A percentile compares a stretch with the other conserved stretches of the same genome.
phyloP scores from a whole-genome alignment of 1,140 invertebrate genomes.

The Pemphigus obesinymphae region DNA sequence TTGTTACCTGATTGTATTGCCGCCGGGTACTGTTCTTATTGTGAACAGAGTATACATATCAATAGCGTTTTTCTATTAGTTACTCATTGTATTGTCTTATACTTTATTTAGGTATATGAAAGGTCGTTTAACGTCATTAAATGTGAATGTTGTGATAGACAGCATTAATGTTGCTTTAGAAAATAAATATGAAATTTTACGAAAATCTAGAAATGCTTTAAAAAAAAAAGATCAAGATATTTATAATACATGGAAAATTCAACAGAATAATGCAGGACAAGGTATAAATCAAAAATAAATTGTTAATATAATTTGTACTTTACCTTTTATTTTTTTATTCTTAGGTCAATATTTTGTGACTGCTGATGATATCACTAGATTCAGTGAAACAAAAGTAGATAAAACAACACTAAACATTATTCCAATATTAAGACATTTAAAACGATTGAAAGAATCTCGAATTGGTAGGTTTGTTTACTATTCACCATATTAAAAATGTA shows the following conservation, averaged over 20 bases:
- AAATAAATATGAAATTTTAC: slow-evolving; percentile 36
- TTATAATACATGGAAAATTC: slow-evolving; percentile 31
- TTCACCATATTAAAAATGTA: slow-evolving; percentile 8
- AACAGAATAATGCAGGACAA: slow-evolving; percentile 22
- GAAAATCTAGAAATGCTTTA: not conserved
- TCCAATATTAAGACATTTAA: slow-evolving; percentile 35
- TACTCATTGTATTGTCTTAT: not conserved
- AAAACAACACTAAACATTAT: slow-evolving; percentile 34
- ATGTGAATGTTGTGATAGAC: slow-evolving; percentile 32
- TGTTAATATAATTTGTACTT: not conserved
- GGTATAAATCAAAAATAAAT: not conserved
- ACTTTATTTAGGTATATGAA: slow-evolving; percentile 29
- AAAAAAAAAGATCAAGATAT: slow-evolving; percentile 35
- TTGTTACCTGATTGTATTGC: too few relatives aligned
- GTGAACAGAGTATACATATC: too few relatives aligned
- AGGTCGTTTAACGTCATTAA: slow-evolving; percentile 27
- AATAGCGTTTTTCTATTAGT: not conserved
- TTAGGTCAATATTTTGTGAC: slow-evolving; percentile 29
- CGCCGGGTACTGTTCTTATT: too few relatives aligned
- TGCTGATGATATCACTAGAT: slow-evolving; percentile 26
- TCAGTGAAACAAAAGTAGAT: slow-evolving; percentile 33
- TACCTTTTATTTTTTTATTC: not conserved
- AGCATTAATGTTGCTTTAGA: slow-evolving; percentile 32
- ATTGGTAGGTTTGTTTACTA: slow-evolving; percentile 14
- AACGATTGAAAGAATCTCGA: slow-evolving; percentile 25